Evolutionary conservation across 2,888 invertebrate species (phyloP), one percentile per base, ranked within the genome.

Genomic region (Autographa pulchrina): DNA sequence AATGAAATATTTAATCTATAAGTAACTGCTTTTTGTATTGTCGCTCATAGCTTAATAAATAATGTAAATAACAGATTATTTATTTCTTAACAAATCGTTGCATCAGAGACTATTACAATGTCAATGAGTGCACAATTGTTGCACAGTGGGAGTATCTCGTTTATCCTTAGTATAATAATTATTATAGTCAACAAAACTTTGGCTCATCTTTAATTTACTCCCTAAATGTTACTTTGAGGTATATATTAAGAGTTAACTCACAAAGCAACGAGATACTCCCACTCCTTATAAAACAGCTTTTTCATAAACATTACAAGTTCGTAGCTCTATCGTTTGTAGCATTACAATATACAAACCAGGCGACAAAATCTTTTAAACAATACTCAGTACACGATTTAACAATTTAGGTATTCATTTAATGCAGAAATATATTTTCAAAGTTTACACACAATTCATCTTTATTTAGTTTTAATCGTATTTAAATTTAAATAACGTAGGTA

Each of bases 401-500:
- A 94, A 94, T 93, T 93, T 92, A 92, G 91, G 90, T 94, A 93
- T 88, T 92, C 89, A 92, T 92, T 90, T 88, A 90, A 95, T 92
- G 92, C 92, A 89, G 94, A 93, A 93, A 93, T 94, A 94, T 92
- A 92, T 91, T 91, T 91, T 94, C 89, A 93, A 93, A 94, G 92
- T 94, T 93, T 94, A 93, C 94, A 94, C 93, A 94, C 91, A 93
- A 93, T 94, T 92, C 91, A 92, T 92, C 91, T 93, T 94, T 92
- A 92, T 92, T 94, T 92, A 93, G 86, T 92, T 43, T 89, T 94
- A 95, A 93, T 93, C 93, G 95, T 95, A 94, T 94, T 95, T 94
- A 91, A 93, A 93, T 94, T 93, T 94, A 94, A 96, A 94, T 95
- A 95, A 96, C 95, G 94, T 96, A 94, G 93, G 93, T 94, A 96